Base-by-base conservation (phyloP, 2,113 vertebrate species). In the Urocolius indicus region DNA sequence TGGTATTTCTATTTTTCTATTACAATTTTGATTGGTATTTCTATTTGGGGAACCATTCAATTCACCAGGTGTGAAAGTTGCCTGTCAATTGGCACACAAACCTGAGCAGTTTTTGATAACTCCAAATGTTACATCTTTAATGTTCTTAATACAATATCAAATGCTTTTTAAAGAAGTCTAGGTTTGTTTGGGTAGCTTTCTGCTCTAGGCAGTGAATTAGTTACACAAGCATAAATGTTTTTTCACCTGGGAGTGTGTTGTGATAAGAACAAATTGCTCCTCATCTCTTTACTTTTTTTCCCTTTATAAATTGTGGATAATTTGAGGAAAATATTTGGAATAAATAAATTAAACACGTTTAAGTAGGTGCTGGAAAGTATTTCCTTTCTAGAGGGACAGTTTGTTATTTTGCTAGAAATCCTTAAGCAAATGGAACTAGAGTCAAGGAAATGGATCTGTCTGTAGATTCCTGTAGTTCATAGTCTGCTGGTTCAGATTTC, bases 211-310 rank as follows among this genome's bases (percentile, higher is more conserved):
- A 79, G 79, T 93, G 93, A 95, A 97, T 97, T 97, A 91, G 94
- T 97, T 97, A 97, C 87, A 66, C 84, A 90, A 96, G n/a, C 80
- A 97, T 94, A 96, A 97, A 91, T 94, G 91, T 94, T 97, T 98
- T 97, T 97, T 96, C 95, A 95, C 85, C 94, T 95, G 94, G 58
- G 82, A 68, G 26, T 48, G 29, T 75, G 62, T 86, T 79, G 54
- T 29, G 59, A 52, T 76, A 58, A 61, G 74, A 89, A 87, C 71
- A 80, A 91, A 63, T 57, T 29, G 3, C 10, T 36, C 21, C 29
- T 81, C 19, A 38, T 75, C 3, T 46, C 48, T 76, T 65, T 10
- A 4, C 8, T 5, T 41, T 36, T 58, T 61, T 52, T 46, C 48
- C 19, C 26, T 90, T 63, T 49, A 58, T 45, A 76, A 68, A 48